A percentile compares a stretch with the other conserved stretches of the same genome.
Conservation (phyloP, 2,797 vertebrate species). For the Micropoecilia bifurca region DNA sequence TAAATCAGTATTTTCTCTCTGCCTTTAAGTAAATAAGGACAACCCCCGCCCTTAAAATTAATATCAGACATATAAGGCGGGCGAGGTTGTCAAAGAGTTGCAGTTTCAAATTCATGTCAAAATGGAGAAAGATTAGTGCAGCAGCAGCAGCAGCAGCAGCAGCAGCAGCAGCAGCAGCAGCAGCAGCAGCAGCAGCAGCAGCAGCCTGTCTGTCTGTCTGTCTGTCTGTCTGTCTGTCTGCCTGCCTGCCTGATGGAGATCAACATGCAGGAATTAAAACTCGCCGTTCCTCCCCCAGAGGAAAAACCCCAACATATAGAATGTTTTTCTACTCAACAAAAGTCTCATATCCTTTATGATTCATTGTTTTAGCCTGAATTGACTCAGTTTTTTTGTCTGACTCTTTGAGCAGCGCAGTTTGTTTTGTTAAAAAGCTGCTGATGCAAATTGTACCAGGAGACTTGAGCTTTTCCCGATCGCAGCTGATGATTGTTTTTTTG, state of each 20-base stretch:
- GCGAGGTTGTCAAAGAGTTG: not conserved
- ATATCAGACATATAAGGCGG: not conserved
- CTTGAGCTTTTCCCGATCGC: not conserved
- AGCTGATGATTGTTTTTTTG: constrained; percentile 33
- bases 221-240: not conserved
- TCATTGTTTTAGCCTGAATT: not conserved
- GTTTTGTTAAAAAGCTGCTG: not conserved
- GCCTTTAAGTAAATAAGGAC: not conserved
- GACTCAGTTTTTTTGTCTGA: not conserved
- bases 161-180: no score
- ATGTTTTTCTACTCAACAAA: fast-evolving
- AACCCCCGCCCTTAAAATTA: no score
- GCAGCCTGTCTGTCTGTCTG: no score
- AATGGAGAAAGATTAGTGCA: constrained; percentile 69
- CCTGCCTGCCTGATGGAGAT: constrained; percentile 36
- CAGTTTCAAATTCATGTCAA: not conserved
- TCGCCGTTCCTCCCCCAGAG: constrained; percentile 7
- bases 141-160: not conserved
- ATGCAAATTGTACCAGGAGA: not conserved
- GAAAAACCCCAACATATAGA: not conserved
- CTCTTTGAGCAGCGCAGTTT: not conserved
- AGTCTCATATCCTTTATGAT: not conserved
- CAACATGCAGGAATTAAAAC: constrained; percentile 43
- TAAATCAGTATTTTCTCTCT: not conserved
- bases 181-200: constrained; percentile 17